Conservation (phyloP, 1,140 invertebrate species). For the Protaetia brevitarsis region DNA sequence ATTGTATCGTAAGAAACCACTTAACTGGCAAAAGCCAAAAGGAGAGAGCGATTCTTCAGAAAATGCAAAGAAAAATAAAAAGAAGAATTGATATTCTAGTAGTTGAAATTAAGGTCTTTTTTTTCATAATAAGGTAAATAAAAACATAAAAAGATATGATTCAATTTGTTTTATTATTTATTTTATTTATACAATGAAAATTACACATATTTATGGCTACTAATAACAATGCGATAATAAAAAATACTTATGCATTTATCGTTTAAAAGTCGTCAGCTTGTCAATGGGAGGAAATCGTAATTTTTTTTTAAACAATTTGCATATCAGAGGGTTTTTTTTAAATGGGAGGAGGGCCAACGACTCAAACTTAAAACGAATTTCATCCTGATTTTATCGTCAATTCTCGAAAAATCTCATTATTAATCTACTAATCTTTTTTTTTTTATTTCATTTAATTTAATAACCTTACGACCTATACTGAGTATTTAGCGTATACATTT, state of each 20-base stretch:
- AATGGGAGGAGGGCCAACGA: background rate
- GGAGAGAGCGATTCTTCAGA: conserved; percentile 27
- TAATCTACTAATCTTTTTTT: conserved; percentile 25
- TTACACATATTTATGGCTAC: conserved; percentile 44
- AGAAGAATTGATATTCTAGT: background rate
- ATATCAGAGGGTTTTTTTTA: conserved; percentile 6
- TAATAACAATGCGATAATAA: conserved; percentile 40
- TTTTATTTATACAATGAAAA: conserved; percentile 43
- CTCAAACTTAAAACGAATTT: too few relatives aligned
- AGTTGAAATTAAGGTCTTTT: background rate
- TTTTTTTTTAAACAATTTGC: conserved; percentile 16
- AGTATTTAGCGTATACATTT: conserved; percentile 38
- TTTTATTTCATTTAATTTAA: conserved; percentile 19
- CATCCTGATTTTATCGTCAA: background rate
- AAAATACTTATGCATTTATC: conserved; percentile 32
- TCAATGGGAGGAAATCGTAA: too few relatives aligned
- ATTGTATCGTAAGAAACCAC: conserved; percentile 80
- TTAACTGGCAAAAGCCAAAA: conserved; percentile 84
- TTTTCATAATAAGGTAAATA: background rate
- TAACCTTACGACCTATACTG: conserved; percentile 30
- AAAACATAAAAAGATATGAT: background rate
- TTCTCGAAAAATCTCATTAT: background rate
- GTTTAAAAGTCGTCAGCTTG: conserved; percentile 18
- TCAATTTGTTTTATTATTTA: conserved; percentile 25
- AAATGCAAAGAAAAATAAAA: background rate